Base-by-base conservation (phyloP, 2,888 invertebrate species). In the Mechanitis messenoides region DNA sequence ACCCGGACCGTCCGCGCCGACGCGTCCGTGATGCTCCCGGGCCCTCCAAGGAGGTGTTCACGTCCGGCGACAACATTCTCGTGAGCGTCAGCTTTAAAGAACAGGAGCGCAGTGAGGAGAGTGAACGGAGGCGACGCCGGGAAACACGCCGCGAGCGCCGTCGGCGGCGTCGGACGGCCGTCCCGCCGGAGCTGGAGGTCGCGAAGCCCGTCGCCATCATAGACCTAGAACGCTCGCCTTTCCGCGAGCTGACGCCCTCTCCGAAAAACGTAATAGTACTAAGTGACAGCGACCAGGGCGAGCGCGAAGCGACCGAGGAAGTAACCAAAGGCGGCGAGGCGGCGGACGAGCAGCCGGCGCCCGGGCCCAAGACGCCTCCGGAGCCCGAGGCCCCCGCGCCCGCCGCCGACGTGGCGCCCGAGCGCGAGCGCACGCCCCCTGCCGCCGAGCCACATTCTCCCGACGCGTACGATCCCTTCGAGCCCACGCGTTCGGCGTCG, bases 41-140 rank as follows among this genome's bases (percentile, higher is more conserved):
- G 0, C 95, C 95, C 0, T 95, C 95, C 2, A 97, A 97, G 80
- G 97, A 97, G 85, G 96, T 97, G 3, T 97, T 96, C 80, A 96
- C 97, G 0, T 96, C 97, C 11, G 97, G 97, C 3, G 96, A 97
- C 83, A 97, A 97, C 80, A 97, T 97, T 74, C 92, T 97, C 68
- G 97, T 97, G 11, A 97, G 96, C 84, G 96, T 97, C 28, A 97
- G 96, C 82, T 97, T 97, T 84, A 94, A 95, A 79, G 95, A 95
- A 72, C 92, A 92, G 69, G 91, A 80, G 71, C 75, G 81, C 63
- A 72, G 71, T 60, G 81, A 83, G 66, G 79, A 80, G 65, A 78
- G 78, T 45, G 75, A 83, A 62, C 77, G 79, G 61, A 74, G 80
- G 12, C 74, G 74, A 12, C 80, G 80, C 33, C 72, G 73, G 5